A percentile compares a stretch with the other conserved stretches of the same genome.
These are phyloP conservation scores for Arremon brunneinucha DNA, from an alignment of 2,797 vertebrate genomes.

Conservation along the genomic window DNA sequence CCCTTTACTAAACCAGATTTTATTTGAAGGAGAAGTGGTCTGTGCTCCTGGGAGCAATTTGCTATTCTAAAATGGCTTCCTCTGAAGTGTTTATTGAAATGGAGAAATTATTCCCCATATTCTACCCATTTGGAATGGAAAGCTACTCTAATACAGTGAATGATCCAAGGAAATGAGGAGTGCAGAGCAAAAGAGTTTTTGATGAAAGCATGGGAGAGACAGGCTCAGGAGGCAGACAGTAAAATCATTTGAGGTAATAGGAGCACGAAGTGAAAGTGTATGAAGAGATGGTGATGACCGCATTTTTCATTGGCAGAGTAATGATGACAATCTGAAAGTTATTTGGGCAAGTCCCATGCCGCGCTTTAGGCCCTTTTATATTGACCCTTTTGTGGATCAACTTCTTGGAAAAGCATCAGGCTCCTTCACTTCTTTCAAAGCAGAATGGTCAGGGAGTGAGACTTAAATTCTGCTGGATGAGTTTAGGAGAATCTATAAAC, in stretches of 20 bases:
- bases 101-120: slow-evolving; percentile 18
- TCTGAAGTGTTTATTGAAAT: slow-evolving; percentile 42
- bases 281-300: background rate
- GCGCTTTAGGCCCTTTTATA: background rate
- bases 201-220: background rate
- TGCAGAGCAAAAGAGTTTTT: background rate
- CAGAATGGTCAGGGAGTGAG: fast-evolving
- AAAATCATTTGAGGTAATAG: background rate
- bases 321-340: background rate
- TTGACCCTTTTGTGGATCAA: background rate
- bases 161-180: slow-evolving; percentile 8
- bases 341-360: background rate
- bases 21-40: slow-evolving; percentile 14
- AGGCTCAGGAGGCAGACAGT: background rate
- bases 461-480: background rate
- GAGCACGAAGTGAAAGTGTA: background rate
- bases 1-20: slow-evolving; percentile 5
- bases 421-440: background rate
- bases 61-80: slow-evolving; percentile 22
- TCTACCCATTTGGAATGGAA: slow-evolving; percentile 16
- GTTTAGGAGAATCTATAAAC: background rate
- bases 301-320: background rate
- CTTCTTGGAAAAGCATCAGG: background rate
- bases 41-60: slow-evolving; percentile 32
- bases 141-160: background rate